These are phyloP conservation scores for Salmo trutta DNA, from an alignment of 2,797 vertebrate species.

Conservation along the genomic window DNA sequence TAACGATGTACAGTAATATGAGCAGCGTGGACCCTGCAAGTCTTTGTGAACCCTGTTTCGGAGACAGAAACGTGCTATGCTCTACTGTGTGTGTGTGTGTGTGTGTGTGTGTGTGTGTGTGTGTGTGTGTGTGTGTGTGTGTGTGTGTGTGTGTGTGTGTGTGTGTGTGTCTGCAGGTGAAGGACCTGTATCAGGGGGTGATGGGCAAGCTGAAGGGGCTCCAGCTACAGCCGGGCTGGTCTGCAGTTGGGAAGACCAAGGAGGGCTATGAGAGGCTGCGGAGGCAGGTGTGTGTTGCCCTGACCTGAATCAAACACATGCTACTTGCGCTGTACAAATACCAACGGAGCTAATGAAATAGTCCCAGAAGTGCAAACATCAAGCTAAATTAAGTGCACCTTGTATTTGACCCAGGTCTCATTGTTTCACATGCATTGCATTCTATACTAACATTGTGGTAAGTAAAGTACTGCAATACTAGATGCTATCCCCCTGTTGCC, in stretches of 20 bases:
- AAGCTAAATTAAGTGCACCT: not conserved
- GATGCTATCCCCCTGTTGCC: too few relatives aligned
- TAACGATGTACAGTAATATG: constrained; percentile 43
- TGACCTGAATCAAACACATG: not conserved
- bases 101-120: constrained; percentile 16
- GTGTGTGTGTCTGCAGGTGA: constrained; percentile 74
- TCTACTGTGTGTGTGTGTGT: not conserved
- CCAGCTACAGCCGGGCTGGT: constrained; percentile 63
- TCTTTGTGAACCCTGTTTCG: not conserved
- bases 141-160: constrained; percentile 8
- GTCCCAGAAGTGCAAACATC: not conserved
- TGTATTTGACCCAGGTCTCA: too few relatives aligned
- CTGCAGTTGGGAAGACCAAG: constrained; percentile 41
- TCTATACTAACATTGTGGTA: too few relatives aligned
- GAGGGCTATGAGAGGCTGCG: constrained; percentile 62
- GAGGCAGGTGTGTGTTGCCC: constrained; percentile 55
- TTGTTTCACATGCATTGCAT: too few relatives aligned
- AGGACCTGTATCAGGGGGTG: constrained; percentile 77
- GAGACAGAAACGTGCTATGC: not conserved
- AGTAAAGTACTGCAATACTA: too few relatives aligned
- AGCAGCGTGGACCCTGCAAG: constrained; percentile 19
- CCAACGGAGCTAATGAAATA: not conserved
- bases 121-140: constrained; percentile 16
- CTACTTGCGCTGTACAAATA: not conserved
- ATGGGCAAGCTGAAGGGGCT: constrained; percentile 73